phyloP scores from a whole-genome alignment of 2,888 invertebrate species.

The Steinernema hermaphroditum region DNA sequence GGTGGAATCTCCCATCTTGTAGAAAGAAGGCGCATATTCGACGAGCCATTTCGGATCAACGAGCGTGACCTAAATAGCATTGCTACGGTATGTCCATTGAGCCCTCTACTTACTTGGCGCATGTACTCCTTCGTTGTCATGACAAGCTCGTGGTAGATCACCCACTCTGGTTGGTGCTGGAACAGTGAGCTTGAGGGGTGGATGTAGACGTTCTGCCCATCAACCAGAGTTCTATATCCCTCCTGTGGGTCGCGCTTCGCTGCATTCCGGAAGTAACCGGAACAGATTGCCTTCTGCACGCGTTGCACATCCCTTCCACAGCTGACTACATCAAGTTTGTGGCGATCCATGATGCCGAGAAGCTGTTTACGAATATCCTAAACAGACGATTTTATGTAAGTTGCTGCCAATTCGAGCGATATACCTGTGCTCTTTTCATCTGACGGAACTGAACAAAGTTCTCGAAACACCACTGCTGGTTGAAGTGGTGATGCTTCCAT shows the following conservation, averaged over 20 bases:
- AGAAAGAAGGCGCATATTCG: constrained; percentile 98
- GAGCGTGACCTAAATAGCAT: constrained; percentile 71
- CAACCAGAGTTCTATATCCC: constrained; percentile 90
- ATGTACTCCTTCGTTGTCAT: constrained; percentile 99
- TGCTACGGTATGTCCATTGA: too few relatives aligned
- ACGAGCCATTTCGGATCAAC: constrained; percentile 98
- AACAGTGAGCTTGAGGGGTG: constrained; percentile 97
- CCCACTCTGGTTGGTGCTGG: constrained; percentile 98
- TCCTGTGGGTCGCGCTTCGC: constrained; percentile 99
- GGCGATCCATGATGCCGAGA: constrained; percentile 74
- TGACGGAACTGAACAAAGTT: constrained; percentile 97
- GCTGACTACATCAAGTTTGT: constrained; percentile 92
- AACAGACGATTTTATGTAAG: not conserved
- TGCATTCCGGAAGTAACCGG: constrained; percentile 92
- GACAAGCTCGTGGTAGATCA: constrained; percentile 96
- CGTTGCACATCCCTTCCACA: constrained; percentile 92
- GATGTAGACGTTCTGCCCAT: constrained; percentile 92
- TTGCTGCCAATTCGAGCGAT: not conserved
- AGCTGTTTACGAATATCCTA: constrained; percentile 97
- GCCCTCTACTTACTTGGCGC: constrained; percentile 81
- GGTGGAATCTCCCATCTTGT: constrained; percentile 96
- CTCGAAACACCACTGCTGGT: constrained; percentile 98
- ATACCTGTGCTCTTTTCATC: constrained; percentile 79
- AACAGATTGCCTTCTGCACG: constrained; percentile 95
- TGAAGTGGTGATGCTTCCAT: constrained; percentile 98